A percentile compares a stretch with the other conserved stretches of the same genome.
These are phyloP conservation scores for Amphipoea lucens DNA, from an alignment of 2,888 invertebrate species.

Conservation along the genomic window DNA sequence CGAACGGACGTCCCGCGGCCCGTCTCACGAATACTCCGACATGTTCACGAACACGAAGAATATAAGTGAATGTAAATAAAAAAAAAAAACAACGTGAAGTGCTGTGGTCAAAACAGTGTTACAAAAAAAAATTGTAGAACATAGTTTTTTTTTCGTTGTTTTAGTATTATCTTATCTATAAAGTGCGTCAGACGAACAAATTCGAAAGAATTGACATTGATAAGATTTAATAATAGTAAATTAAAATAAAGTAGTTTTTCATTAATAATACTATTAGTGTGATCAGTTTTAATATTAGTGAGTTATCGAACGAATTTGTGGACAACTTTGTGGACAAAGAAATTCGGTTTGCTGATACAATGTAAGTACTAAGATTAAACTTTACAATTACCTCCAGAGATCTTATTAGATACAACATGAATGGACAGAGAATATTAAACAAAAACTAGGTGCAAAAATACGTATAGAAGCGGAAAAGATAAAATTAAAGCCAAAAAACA, in stretches of 20 bases:
- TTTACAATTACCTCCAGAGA: constrained; percentile 6
- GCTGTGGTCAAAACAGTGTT: constrained; percentile 64
- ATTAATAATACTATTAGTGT: constrained; percentile 45
- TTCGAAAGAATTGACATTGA: constrained; percentile 63
- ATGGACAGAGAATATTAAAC: background rate
- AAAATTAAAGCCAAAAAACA: constrained; percentile 6
- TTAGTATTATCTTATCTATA: constrained; percentile 57
- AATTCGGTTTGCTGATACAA: constrained; percentile 36
- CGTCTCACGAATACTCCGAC: constrained; percentile 33
- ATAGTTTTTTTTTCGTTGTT: constrained; percentile 50
- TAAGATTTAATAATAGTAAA: constrained; percentile 49
- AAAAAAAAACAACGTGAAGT: constrained; percentile 67
- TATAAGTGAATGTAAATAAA: constrained; percentile 58
- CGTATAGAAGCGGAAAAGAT: background rate
- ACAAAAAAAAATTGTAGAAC: constrained; percentile 48
- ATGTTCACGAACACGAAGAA: constrained; percentile 62
- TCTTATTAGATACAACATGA: background rate
- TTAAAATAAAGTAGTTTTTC: constrained; percentile 38
- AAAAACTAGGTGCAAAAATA: background rate
- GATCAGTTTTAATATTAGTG: constrained; percentile 49
- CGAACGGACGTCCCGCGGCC: constrained; percentile 64
- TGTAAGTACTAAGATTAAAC: constrained; percentile 53
- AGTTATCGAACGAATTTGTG: constrained; percentile 44
- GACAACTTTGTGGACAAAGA: constrained; percentile 53
- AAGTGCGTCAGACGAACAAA: constrained; percentile 56